Evolutionary conservation across 2,888 invertebrate species (phyloP).

Genomic region (Meteorus cinctellus): DNA sequence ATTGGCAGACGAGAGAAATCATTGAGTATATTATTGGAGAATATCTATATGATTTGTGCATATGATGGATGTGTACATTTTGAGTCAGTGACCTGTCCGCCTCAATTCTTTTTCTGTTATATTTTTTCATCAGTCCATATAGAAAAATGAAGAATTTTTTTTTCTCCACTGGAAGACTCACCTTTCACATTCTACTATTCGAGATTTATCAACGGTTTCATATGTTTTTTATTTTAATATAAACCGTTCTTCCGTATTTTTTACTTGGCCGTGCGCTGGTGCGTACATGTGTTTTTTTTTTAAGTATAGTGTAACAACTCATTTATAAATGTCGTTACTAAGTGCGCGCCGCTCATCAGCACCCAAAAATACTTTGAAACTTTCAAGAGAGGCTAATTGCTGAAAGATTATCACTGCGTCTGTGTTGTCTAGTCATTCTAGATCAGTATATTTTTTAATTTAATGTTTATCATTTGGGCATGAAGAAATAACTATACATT

Average conservation of each 20-base stretch:
- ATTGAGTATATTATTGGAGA: conserved; percentile 13
- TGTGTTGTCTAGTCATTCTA: conserved; percentile 14
- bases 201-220: conserved; percentile 23
- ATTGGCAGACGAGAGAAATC: conserved; percentile 39
- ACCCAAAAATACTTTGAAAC: conserved; percentile 30
- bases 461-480: conserved; percentile 21
- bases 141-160: conserved; percentile 15
- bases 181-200: conserved; percentile 25
- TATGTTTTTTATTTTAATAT: conserved; percentile 11
- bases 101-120: conserved; percentile 17
- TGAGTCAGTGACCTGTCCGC: conserved; percentile 25
- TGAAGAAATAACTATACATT: neutral
- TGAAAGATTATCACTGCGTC: conserved; percentile 35
- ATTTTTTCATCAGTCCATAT: conserved; percentile 8
- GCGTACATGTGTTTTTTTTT: conserved; percentile 12
- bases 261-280: conserved; percentile 11
- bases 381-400: conserved; percentile 40
- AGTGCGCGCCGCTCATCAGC: neutral
- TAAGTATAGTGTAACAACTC: conserved; percentile 18
- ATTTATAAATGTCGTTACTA: conserved; percentile 40
- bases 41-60: neutral
- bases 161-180: neutral
- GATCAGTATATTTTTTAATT: neutral
- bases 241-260: conserved; percentile 21
- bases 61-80: conserved; percentile 1